Base-by-base conservation (phyloP, 2,113 vertebrate genomes). In the Copsychus sechellarum region DNA sequence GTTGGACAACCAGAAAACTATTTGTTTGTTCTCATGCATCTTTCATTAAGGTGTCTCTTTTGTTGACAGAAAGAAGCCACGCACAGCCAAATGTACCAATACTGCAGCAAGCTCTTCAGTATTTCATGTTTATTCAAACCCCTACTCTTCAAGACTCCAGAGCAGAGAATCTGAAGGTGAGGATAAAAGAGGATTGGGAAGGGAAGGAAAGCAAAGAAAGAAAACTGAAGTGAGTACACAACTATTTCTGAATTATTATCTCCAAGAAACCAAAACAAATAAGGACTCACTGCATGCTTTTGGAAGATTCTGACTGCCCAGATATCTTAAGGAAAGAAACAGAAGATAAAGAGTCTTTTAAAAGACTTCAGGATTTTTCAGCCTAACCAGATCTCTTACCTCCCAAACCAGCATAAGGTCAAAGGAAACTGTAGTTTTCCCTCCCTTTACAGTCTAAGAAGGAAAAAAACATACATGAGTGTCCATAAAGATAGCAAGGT, bases 121-220 rank as follows among this genome's bases (percentile, higher is more conserved):
- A 85, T 65, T 80, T 92, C 31, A 84, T 71, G 56, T 92, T 81
- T 81, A 92, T 88, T 90, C 84, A 96, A 89, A 90, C n/a, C 22
- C n/a, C 20, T 29, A 42, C 22, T 80, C 56, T 50, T 81, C 28
- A 64, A 70, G 69, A 38, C 58, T 90, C 53, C 54, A 58, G 56
- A 78, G 25, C 11, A 64, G 53, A 62, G 43, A 67, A 62, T 26
- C 33, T 81, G 72, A 90, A 92, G 51, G 56, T 58, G 43, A 94
- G 24, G 15, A 85, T 42, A 92, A 82, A 88, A 91, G n/a, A 8
- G 54, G 21, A 69, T 12, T 19, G 54, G 13, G 40, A 94, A n/a
- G 24, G 14, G 22, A 88, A 61, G 65, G 23, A 66, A 89, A 65
- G 45, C 24, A 80, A 45, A 80, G 45, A 73, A 77, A 8, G 15